Conservation (phyloP, 92 coral and sea anemone genomes). For the Palythoa heliodiscus region DNA sequence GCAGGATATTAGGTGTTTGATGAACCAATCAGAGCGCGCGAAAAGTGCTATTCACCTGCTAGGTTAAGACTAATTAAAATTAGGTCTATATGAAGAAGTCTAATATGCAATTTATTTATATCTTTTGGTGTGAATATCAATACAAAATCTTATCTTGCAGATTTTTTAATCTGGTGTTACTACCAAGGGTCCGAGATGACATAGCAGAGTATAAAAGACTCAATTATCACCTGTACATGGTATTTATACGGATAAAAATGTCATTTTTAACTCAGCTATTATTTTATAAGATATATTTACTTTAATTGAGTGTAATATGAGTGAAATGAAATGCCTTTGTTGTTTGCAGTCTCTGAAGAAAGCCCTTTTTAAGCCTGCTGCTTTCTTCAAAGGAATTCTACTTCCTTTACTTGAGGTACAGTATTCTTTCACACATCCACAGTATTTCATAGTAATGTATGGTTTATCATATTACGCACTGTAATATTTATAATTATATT, state of each 20-base stretch:
- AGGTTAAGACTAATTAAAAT: not conserved
- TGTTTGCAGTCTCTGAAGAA: conserved; percentile 81
- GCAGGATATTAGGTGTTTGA: no score
- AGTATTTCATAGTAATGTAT: not conserved
- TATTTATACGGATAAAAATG: conserved; percentile 11
- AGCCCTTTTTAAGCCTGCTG: conserved; percentile 97
- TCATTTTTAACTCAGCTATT: not conserved
- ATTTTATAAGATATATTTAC: not conserved
- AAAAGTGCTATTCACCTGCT: not conserved
- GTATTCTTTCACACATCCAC: not conserved
- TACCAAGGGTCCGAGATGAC: conserved; percentile 97
- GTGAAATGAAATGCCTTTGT: not conserved
- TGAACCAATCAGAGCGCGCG: no score
- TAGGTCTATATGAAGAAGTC: not conserved
- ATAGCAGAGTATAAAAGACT: conserved; percentile 94
- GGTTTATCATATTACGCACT: no score
- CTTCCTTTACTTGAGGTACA: conserved; percentile 95
- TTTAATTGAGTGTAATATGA: not conserved
- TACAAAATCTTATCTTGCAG: conserved; percentile 35
- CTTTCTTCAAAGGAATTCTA: conserved; percentile 94
- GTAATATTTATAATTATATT: no score
- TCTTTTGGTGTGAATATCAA: not conserved
- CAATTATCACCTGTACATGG: conserved; percentile 96
- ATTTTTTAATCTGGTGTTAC: conserved; percentile 85
- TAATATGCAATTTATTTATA: not conserved